Evolutionary conservation across 2,113 vertebrate genomes (phyloP), one percentile per base, ranked within the genome.

Genomic region (Ondatra zibethicus): DNA sequence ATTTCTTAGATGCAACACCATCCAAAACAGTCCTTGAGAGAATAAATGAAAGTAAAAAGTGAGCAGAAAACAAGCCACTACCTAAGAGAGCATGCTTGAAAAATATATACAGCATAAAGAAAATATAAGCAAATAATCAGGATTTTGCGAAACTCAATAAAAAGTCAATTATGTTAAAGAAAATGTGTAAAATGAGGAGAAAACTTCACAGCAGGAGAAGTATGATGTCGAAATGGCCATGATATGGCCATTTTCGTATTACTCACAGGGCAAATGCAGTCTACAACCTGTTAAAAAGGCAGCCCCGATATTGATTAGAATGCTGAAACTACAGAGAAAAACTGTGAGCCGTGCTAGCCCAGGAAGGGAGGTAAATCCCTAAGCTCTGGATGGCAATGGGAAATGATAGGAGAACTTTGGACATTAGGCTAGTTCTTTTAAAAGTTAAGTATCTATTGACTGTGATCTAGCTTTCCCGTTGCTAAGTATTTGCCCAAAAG

Each of bases 311-410:
- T 8, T 7, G 29, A 82, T 33, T 17, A 65, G 33, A 45, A 36
- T n/a, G 14, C 25, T 14, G 73, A 68, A 94, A 29, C 19, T 66
- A 68, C 27, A 82, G 81, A 63, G 58, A 31, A 19, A 66, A 42
- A 13, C 0, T 68, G 10, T 52, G 65, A 0, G 3, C 10, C 12
- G 19, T 7, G 9, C 1, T 61, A 33, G 5, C 0, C 8, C 13
- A 65, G 47, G 23, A 19, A 65, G 19, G 27, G 68, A 76, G 3
- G 0, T n/a, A 36, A 47, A 68, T 7, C 7, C 25, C 2, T 11
- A 52, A 9, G 47, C 0, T 47, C 21, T 61, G n/a, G 7, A 3
- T 66, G 21, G 27, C 45, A 82, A 3, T 29, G 31, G 13, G 27
- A 88, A 88, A 29, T 88, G n/a, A 16, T 7, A 52, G 9, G 6